Evolutionary conservation across 2,797 vertebrate genomes (phyloP), one percentile per base, ranked within the genome.

Genomic region (Cuculus canorus): DNA sequence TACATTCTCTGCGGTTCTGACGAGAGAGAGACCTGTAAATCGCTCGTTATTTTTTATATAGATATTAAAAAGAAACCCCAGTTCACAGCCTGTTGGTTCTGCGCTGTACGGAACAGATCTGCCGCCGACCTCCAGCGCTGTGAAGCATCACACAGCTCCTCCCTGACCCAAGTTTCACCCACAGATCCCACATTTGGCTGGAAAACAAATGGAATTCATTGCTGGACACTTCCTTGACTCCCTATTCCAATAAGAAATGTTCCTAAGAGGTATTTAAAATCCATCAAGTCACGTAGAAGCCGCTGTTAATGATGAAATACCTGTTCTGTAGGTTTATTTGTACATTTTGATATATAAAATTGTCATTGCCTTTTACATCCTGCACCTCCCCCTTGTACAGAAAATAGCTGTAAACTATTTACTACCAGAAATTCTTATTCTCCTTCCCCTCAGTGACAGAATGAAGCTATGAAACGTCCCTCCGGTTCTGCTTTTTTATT

Each of bases 11-110:
- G 98, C 98, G 98, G 98, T 98, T 98, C 98, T 98, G 98, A 98
- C 98, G 98, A 98, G 98, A 98, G 98, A 98, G 97, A 99, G 98
- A 99, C 98, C 98, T 99, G 98, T 99, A 99, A 99, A 99, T 99
- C 68, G 96, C 98, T 98, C 98, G 98, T 99, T 99, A 99, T 99
- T 99, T 99, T 99, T 99, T 99, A 99, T 99, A 99, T 99, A 99
- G 98, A 98, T 97, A 98, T 98, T 98, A 98, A 97, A 98, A 98
- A 97, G 97, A 95, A 97, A 98, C 89, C 97, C 79, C 85, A 97
- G 96, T 97, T 98, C 95, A 96, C 96, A 98, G 98, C 97, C 92
- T 98, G 66, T 97, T 97, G 98, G 97, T 98, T 99, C 98, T 99
- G 98, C 97, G 96, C 97, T 98, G 98, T 98, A 96, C 96, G 97